phyloP scores from a whole-genome alignment of 2,888 invertebrate species.

The Pristionchus japonicus region DNA sequence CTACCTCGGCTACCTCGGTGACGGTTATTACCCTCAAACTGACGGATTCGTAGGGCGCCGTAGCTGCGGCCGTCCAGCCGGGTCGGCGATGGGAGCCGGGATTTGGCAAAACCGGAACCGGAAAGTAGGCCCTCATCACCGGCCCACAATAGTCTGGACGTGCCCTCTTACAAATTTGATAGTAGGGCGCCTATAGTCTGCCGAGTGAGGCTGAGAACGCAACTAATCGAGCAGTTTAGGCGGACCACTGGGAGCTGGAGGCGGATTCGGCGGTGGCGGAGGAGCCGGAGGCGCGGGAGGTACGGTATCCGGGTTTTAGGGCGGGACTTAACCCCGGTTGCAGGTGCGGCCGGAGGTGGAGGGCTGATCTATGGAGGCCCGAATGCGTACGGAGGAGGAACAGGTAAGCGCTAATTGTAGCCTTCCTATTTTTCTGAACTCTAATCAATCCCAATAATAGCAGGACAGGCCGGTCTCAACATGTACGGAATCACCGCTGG shows the following conservation, averaged over 20 bases:
- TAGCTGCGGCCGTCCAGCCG: conserved; percentile 43
- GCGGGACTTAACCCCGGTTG: not conserved
- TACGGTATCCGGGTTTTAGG: not conserved
- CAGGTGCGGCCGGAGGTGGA: not conserved
- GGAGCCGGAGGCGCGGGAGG: conserved; percentile 48
- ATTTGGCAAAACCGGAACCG: not conserved
- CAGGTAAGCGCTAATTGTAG: not conserved
- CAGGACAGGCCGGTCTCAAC: not conserved
- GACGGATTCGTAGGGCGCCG: conserved; percentile 39
- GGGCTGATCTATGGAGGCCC: conserved; percentile 26
- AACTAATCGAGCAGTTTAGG: conserved; percentile 47
- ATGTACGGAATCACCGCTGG: conserved; percentile 53
- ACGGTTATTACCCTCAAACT: conserved; percentile 27
- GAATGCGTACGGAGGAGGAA: conserved; percentile 45
- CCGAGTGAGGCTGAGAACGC: conserved; percentile 46
- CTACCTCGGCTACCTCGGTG: conserved; percentile 46
- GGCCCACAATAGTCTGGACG: conserved; percentile 5
- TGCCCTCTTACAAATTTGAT: not conserved
- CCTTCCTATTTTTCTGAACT: not conserved
- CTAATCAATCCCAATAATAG: not conserved
- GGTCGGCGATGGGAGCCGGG: conserved; percentile 50
- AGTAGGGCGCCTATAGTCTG: conserved; percentile 29
- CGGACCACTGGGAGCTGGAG: conserved; percentile 48
- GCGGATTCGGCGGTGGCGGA: conserved; percentile 44
- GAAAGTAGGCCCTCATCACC: not conserved